Conservation (phyloP, 2,797 vertebrate genomes). For the Cuculus canorus region DNA sequence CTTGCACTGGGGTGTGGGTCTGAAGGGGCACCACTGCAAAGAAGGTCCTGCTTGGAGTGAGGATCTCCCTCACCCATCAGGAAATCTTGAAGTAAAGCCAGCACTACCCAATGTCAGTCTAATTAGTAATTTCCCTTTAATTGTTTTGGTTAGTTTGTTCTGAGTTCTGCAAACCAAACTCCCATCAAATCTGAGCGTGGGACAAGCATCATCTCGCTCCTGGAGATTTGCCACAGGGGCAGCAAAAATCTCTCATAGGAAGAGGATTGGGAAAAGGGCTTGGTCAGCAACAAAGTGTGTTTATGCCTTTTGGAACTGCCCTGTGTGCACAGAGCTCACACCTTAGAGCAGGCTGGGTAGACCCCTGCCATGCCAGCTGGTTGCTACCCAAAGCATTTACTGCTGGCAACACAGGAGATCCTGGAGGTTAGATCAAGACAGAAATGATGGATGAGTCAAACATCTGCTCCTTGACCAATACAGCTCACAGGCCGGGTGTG, state of each 20-base stretch:
- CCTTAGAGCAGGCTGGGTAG: background rate
- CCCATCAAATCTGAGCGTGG: background rate
- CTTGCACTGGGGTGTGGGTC: accelerated
- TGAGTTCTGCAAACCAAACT: background rate
- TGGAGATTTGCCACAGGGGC: background rate
- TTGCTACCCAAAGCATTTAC: background rate
- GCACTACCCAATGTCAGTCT: background rate
- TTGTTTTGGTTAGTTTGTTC: background rate
- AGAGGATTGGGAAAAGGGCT: background rate
- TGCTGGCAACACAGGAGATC: background rate
- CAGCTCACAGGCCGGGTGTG: background rate
- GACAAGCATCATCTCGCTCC: accelerated
- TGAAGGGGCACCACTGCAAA: background rate
- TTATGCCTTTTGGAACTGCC: background rate
- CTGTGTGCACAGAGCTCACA: background rate
- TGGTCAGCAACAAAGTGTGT: background rate
- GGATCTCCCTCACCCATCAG: background rate
- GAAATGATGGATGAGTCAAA: background rate
- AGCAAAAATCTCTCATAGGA: background rate
- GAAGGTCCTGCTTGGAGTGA: background rate
- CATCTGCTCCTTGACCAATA: background rate
- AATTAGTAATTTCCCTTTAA: background rate
- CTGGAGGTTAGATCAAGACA: background rate
- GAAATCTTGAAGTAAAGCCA: background rate
- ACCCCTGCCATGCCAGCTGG: background rate